Evolutionary conservation across 2,797 vertebrate species (phyloP), one percentile per base, ranked within the genome.

Genomic region (Mormyrops boulengeri): DNA sequence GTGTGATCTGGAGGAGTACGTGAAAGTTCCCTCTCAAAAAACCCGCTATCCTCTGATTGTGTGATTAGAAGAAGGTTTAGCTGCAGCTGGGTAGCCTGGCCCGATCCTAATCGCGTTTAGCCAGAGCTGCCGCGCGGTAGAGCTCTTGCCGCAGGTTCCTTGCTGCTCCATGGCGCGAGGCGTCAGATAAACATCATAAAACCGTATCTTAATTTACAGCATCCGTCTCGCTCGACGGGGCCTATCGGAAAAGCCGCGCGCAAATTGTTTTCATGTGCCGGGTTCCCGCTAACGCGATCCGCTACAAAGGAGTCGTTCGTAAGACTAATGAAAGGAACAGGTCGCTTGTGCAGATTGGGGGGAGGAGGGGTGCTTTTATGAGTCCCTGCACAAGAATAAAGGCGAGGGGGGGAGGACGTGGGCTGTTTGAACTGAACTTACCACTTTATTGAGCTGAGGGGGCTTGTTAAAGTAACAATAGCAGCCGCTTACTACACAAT

Each of bases 161-260:
- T n/a, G 14, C 69, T 1, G 57, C 60, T 53, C 57, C 38, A 11
- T 8, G 77, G 82, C 52, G 19, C 47, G 22, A 85, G 73, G 55
- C 89, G 53, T 85, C 87, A 88, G 89, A 90, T 90, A 90, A 90
- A 88, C 84, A 88, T 88, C 80, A 85, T 77, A 85, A 85, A 88
- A n/a, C 87, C 11, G 49, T 73, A 44, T 86, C 87, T 57, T 85
- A 84, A 90, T 90, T 88, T 88, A 90, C 60, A 88, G 88, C 88
- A 19, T 85, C 49, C 26, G 77, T 66, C 47, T 85, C 30, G 84
- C 89, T 86, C 88, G 80, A 85, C 55, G 85, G 88, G 38, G 57
- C 34, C 49, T 88, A 86, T 90, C 82, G 88, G 57, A 88, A 73
- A 47, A 88, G 60, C 30, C 14, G 5, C 55, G 52, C 84, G 14